Percentiles rank a stretch among this genome's conserved stretches.
These are phyloP conservation scores for Clitarchus hookeri DNA, from an alignment of 2,888 invertebrate species.

Conservation along the genomic window DNA sequence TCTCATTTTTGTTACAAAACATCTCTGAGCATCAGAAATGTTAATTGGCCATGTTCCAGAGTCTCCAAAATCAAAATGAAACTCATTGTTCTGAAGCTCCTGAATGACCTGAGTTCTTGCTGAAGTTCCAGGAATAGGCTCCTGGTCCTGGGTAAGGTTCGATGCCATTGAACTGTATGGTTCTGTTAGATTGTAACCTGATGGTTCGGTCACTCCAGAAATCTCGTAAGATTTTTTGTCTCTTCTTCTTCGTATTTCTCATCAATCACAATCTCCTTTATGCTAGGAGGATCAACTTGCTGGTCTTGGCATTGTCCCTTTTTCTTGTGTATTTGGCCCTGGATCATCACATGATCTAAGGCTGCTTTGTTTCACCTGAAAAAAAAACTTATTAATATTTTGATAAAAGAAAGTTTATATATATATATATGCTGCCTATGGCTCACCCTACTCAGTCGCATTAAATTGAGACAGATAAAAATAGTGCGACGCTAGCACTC, in stretches of 20 bases:
- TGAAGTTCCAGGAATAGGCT: slow-evolving; percentile 5
- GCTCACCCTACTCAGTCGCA: too few relatives aligned
- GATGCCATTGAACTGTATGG: background rate
- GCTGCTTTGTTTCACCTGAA: too few relatives aligned
- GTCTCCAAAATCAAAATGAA: background rate
- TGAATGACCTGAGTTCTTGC: background rate
- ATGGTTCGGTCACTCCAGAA: background rate
- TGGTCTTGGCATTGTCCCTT: too few relatives aligned
- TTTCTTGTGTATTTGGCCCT: too few relatives aligned
- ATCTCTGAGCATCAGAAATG: background rate
- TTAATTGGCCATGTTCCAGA: background rate
- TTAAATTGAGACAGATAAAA: too few relatives aligned
- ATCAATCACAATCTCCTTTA: background rate
- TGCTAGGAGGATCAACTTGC: too few relatives aligned
- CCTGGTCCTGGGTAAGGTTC: slow-evolving; percentile 15
- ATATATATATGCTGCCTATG: too few relatives aligned
- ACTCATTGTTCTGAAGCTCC: background rate
- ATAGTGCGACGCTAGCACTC: too few relatives aligned
- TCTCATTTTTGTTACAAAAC: slow-evolving; percentile 7
- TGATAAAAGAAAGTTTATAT: too few relatives aligned
- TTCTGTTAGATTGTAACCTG: background rate
- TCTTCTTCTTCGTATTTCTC: background rate
- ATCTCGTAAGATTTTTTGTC: background rate
- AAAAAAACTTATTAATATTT: too few relatives aligned
- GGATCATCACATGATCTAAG: too few relatives aligned